A percentile compares a stretch with the other conserved stretches of the same genome.
phyloP scores from a whole-genome alignment of 2,888 invertebrate species.

The Liodrosophila aerea region DNA sequence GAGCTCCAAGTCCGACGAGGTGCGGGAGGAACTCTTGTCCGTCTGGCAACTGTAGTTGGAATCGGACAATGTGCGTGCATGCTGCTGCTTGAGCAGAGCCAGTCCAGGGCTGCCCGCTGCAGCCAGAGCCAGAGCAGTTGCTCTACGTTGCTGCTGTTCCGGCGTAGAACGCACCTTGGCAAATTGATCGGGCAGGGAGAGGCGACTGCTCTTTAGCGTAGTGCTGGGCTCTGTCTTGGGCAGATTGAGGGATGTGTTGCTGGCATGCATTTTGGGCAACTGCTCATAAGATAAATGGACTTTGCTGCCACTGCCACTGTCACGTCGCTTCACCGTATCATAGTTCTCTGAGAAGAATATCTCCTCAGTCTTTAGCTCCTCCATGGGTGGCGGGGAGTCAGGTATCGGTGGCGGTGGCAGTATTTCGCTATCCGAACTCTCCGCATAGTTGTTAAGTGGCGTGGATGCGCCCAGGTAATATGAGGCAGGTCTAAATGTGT shows the following conservation, averaged over 20 bases:
- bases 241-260: slow-evolving; percentile 80
- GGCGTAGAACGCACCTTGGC: slow-evolving; percentile 70
- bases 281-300: slow-evolving; percentile 81
- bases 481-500: slow-evolving; percentile 93
- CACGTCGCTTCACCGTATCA: slow-evolving; percentile 81
- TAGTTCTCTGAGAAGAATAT: slow-evolving; percentile 82
- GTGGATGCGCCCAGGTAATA: slow-evolving; percentile 90
- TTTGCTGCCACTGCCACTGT: slow-evolving; percentile 71
- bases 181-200: slow-evolving; percentile 82
- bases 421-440: slow-evolving; percentile 91
- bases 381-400: slow-evolving; percentile 86
- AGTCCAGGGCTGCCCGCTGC: slow-evolving; percentile 19
- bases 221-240: slow-evolving; percentile 71
- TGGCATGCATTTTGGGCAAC: slow-evolving; percentile 81
- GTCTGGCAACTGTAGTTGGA: slow-evolving; percentile 82
- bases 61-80: slow-evolving; percentile 80
- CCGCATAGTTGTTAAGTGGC: slow-evolving; percentile 86
- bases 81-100: slow-evolving; percentile 73
- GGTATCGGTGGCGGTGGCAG: slow-evolving; percentile 91
- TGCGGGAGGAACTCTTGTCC: slow-evolving; percentile 81
- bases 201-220: slow-evolving; percentile 79
- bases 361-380: slow-evolving; percentile 87
- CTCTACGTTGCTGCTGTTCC: slow-evolving; percentile 44
- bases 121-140: slow-evolving; percentile 38
- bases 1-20: slow-evolving; percentile 81